Evolutionary conservation across 2,888 invertebrate species (phyloP), one percentile per base, ranked within the genome.

Genomic region (Sphaerophoria rueppellii): DNA sequence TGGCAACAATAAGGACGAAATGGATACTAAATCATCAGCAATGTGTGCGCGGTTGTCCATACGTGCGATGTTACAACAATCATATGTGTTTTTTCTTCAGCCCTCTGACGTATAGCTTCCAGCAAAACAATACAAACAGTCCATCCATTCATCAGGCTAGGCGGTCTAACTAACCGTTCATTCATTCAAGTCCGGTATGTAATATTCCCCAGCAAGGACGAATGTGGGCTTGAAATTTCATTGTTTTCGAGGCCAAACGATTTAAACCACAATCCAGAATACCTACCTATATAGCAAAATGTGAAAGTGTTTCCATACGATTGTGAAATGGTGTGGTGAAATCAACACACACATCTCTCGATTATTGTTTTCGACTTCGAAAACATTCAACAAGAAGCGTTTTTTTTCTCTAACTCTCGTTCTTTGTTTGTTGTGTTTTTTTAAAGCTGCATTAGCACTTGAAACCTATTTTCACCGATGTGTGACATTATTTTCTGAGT

Each of bases 401-500:
- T 24, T 24, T 24, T 24, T 24, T 24, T 24, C 24, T 24, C 58
- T 16, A 11, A 9, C 16, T 69, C 55, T 79, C 54, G 24, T 61
- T 58, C 40, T 48, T 55, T 37, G 63, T 43, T 65, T 9, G n/a
- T 4, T 52, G 52, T 16, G 37, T 65, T 34, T 11, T 24, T 67
- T 67, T 65, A 34, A 63, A 83, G 75, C 76, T 81, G 85, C 81
- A 85, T 81, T 85, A 85, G 81, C 81, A 85, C 85, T 81, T 70
- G 73, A 73, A 85, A 77, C 73, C 81, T 76, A 80, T 81, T 85
- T 85, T 63, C 85, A 57, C 67, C 72, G 76, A 85, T 81, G 81
- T 85, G 83, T 77, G 85, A 81, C 75, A 85, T 85, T 85, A 74
- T 73, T 78, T 73, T 60, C 67, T 85, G 83, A 83, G 76, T 76